Evolutionary conservation across 2,888 invertebrate species (phyloP).

Genomic region (Blastobasis adustella): DNA sequence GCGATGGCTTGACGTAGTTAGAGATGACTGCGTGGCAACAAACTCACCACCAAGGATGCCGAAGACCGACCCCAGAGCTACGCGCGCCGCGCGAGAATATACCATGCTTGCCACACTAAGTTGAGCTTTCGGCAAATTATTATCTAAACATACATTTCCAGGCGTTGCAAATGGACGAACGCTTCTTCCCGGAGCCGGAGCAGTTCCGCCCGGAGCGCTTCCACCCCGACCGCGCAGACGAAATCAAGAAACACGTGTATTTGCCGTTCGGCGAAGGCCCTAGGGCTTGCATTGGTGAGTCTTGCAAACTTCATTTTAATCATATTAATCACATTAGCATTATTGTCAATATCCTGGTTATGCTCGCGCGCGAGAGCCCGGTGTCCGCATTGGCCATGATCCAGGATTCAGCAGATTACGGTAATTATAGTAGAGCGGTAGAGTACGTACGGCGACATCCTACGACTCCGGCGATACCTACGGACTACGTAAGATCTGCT

Average conservation of each 20-base stretch:
- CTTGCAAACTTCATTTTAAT: neutral
- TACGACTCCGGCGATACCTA: neutral
- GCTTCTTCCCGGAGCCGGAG: slow-evolving; percentile 21
- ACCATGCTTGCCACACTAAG: too few species aligned
- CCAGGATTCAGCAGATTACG: too few species aligned
- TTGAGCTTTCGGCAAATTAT: too few species aligned
- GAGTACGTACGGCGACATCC: neutral
- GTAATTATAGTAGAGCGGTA: neutral
- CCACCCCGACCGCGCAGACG: slow-evolving; percentile 5
- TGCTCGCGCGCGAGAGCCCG: neutral
- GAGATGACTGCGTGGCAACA: too few species aligned
- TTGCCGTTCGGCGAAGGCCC: slow-evolving; percentile 20
- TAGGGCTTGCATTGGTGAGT: slow-evolving; percentile 14
- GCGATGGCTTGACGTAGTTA: too few species aligned
- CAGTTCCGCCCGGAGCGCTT: slow-evolving; percentile 27
- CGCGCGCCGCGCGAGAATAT: too few species aligned
- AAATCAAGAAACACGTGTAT: slow-evolving; percentile 16
- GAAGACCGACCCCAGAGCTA: too few species aligned
- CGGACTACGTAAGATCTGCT: neutral
- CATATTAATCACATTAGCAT: neutral
- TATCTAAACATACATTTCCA: slow-evolving; percentile 4
- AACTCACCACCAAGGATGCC: too few species aligned
- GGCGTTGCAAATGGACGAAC: slow-evolving; percentile 24
- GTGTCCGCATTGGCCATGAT: too few species aligned
- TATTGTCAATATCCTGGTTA: neutral